These are phyloP conservation scores for Bombyx mori DNA, from an alignment of 1,140 invertebrate genomes.

Conservation along the genomic window DNA sequence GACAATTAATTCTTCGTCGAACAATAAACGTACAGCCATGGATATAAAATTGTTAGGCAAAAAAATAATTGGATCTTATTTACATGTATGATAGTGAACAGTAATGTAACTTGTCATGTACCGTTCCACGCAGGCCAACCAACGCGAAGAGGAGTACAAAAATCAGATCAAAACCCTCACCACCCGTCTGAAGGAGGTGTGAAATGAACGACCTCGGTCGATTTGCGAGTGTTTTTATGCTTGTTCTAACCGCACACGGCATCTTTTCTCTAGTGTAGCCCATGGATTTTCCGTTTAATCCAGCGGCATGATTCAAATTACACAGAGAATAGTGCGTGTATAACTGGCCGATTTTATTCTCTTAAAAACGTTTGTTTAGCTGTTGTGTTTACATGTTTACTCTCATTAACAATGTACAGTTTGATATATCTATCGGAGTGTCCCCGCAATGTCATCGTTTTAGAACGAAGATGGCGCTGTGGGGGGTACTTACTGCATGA, in stretches of 20 bases:
- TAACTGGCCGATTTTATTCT: constrained; percentile 31
- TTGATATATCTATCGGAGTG: constrained; percentile 24
- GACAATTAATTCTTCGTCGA: not conserved
- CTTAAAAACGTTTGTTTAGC: constrained; percentile 19
- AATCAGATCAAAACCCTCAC: constrained; percentile 99
- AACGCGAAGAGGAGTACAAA: constrained; percentile 99
- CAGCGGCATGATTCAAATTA: constrained; percentile 27
- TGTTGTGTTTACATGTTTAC: constrained; percentile 28
- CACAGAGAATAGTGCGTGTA: constrained; percentile 39
- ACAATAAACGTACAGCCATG: not conserved
- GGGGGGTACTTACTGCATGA: constrained; percentile 42
- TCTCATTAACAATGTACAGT: constrained; percentile 40
- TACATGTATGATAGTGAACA: not conserved
- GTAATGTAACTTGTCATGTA: constrained; percentile 25
- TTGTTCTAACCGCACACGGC: constrained; percentile 59
- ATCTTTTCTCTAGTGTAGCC: constrained; percentile 42
- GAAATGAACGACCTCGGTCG: constrained; percentile 57
- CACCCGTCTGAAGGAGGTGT: constrained; percentile 99
- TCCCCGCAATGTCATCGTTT: constrained; percentile 25
- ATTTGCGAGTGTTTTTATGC: constrained; percentile 21
- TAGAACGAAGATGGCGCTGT: constrained; percentile 19
- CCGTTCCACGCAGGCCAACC: constrained; percentile 88
- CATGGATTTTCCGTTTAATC: constrained; percentile 25
- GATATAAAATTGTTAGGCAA: too few species aligned
- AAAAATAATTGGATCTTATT: not conserved